These are phyloP conservation scores for Drosophila arizonae DNA, from an alignment of 1,140 invertebrate species.

Conservation along the genomic window DNA sequence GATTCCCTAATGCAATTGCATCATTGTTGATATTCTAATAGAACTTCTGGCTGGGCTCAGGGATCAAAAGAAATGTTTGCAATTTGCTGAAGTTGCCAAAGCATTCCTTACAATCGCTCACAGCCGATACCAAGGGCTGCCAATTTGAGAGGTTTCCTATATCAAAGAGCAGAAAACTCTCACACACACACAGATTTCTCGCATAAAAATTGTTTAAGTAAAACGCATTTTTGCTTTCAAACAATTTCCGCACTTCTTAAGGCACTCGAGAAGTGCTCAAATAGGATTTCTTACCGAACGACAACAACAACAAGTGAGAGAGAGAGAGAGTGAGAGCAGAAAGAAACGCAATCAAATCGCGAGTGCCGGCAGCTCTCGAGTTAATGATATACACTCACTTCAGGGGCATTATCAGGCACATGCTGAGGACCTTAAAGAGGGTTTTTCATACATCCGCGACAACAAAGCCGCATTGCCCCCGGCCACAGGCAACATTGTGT, in stretches of 20 bases:
- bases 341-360: slow-evolving; percentile 70
- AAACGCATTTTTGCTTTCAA: slow-evolving; percentile 69
- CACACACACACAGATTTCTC: not conserved
- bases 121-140: not conserved
- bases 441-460: slow-evolving; percentile 32
- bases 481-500: slow-evolving; percentile 66
- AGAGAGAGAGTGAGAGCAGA: slow-evolving; percentile 7
- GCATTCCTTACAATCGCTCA: not conserved
- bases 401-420: slow-evolving; percentile 53
- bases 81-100: slow-evolving; percentile 2
- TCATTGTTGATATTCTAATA: no score
- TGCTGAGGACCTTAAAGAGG: slow-evolving; percentile 55
- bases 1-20: no score
- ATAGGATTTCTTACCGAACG: slow-evolving; percentile 51
- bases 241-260: slow-evolving; percentile 62
- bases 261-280: slow-evolving; percentile 47
- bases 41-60: no score
- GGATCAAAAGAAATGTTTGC: slow-evolving; percentile 5
- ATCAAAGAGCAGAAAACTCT: slow-evolving; percentile 25
- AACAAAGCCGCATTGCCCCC: slow-evolving; percentile 27
- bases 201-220: slow-evolving; percentile 26
- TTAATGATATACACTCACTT: slow-evolving; percentile 80
- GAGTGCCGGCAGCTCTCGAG: slow-evolving; percentile 68
- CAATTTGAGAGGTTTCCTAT: slow-evolving; percentile 12
- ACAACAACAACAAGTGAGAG: not conserved